These are phyloP conservation scores for Aurelia sp. DNA, from an alignment of 30 jellyfish, hydroid and myxozoan genomes.

Conservation along the genomic window DNA sequence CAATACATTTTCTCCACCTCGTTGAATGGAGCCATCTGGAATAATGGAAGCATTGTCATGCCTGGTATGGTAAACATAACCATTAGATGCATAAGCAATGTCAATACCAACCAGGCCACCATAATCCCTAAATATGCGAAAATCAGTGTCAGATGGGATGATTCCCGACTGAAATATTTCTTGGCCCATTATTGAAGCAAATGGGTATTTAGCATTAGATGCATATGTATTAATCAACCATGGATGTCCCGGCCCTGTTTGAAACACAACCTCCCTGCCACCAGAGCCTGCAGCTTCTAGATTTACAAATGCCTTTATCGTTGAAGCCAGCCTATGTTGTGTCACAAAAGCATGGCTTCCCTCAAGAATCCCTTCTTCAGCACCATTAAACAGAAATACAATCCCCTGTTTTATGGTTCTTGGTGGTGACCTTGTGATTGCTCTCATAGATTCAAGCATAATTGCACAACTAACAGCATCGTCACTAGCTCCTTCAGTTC, in stretches of 20 bases:
- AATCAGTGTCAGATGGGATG: slow-evolving; percentile 98
- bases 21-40: slow-evolving; percentile 91
- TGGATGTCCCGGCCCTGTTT: slow-evolving; percentile 99
- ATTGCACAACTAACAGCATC: slow-evolving; percentile 98
- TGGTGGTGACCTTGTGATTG: slow-evolving; percentile 80
- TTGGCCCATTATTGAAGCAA: slow-evolving; percentile 94
- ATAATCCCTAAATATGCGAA: slow-evolving; percentile 86
- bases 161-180: slow-evolving; percentile 93
- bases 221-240: slow-evolving; percentile 93
- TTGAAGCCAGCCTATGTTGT: slow-evolving; percentile 74
- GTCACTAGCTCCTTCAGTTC: slow-evolving; percentile 97
- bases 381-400: slow-evolving; percentile 96
- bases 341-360: slow-evolving; percentile 97
- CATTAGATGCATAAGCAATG: slow-evolving; percentile 93
- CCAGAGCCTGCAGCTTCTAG: slow-evolving; percentile 99
- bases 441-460: slow-evolving; percentile 90
- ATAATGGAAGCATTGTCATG: slow-evolving; percentile 79
- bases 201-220: slow-evolving; percentile 82
- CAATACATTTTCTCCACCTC: slow-evolving; percentile 92
- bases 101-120: slow-evolving; percentile 91
- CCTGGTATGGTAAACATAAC: slow-evolving; percentile 95
- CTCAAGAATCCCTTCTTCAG: slow-evolving; percentile 92
- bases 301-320: slow-evolving; percentile 87
- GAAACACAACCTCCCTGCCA: slow-evolving; percentile 95
- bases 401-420: slow-evolving; percentile 84